Evolutionary conservation across 2,888 invertebrate genomes (phyloP), one percentile per base, ranked within the genome.

Genomic region (Dusona sp.): DNA sequence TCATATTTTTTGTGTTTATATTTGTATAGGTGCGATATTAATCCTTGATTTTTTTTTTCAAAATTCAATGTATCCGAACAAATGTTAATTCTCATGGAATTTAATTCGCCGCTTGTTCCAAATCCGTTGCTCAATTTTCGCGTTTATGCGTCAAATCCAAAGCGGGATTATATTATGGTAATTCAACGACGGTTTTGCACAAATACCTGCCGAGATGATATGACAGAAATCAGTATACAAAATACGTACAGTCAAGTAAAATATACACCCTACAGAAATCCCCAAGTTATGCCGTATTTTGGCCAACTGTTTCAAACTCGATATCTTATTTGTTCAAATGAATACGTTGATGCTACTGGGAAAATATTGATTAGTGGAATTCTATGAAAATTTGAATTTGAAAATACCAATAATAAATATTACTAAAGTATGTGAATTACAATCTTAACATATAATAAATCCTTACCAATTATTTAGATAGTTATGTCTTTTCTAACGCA

Each of bases 161-260:
- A 61, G 57, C 64, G 33, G 75, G 70, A 77, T 78, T 48, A 57
- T n/a, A 67, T 79, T 83, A 83, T 83, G 85, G 79, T 72, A 86
- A 83, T 86, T 51, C 19, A 57, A 72, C 79, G 65, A 48, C 36
- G 73, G 51, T 54, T 81, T 65, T 42, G 25, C 33, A 61, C 42
- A 22, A 13, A 68, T 42, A 67, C 9, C 16, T 67, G 48, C 36
- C 33, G 48, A 19, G 48, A 4, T 19, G 48, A 48, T 48, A 48
- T 16, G 48, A 3, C 48, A 48, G 48, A 48, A 13, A 42, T 42
- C 42, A 42, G 11, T 3, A 42, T 42, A 11, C 42, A 42, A 11
- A 42, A 13, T 42, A 42, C 1, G 11, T 42, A 42, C 2, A 9
- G 48, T 48, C 19, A 16, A n/a, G 19, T 19, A 19, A 1, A 7